phyloP scores from a whole-genome alignment of 2,797 vertebrate species.

The Helarctos malayanus region DNA sequence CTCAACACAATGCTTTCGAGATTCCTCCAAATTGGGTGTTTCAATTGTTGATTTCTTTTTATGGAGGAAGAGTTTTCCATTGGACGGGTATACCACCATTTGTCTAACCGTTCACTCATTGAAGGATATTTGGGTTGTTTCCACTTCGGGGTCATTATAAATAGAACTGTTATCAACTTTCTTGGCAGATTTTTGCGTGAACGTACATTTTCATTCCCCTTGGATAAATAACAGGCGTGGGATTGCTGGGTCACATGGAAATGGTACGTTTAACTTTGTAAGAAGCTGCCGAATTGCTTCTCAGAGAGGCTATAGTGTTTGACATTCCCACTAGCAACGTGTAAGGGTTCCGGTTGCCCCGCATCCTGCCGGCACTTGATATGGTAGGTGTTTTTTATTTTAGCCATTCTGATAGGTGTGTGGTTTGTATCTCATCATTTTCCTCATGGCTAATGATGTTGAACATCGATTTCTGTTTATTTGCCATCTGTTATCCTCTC shows the following conservation, averaged over 20 bases:
- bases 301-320: not conserved
- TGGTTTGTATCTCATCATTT: not conserved
- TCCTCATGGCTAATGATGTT: slow-evolving; percentile 11
- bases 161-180: not conserved
- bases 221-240: not conserved
- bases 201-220: slow-evolving; percentile 21
- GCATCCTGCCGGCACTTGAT: not conserved
- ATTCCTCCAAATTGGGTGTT: not conserved
- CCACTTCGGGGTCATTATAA: not conserved
- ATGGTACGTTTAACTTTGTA: not conserved
- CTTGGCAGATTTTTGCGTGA: not conserved
- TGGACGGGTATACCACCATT: not conserved
- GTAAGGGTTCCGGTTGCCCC: slow-evolving; percentile 26
- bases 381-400: not conserved
- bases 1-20: not conserved
- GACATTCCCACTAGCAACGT: not conserved
- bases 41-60: slow-evolving; percentile 31
- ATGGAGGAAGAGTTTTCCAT: slow-evolving; percentile 25
- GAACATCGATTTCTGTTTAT: slow-evolving; percentile 48
- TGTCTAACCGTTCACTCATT: not conserved
- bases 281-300: not conserved
- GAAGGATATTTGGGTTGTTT: not conserved
- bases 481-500: slow-evolving; percentile 32
- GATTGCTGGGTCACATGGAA: slow-evolving; percentile 1
- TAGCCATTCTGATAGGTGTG: slow-evolving; percentile 29